Conservation (phyloP, 2,797 vertebrate species). For the Notolabrus celidotus region DNA sequence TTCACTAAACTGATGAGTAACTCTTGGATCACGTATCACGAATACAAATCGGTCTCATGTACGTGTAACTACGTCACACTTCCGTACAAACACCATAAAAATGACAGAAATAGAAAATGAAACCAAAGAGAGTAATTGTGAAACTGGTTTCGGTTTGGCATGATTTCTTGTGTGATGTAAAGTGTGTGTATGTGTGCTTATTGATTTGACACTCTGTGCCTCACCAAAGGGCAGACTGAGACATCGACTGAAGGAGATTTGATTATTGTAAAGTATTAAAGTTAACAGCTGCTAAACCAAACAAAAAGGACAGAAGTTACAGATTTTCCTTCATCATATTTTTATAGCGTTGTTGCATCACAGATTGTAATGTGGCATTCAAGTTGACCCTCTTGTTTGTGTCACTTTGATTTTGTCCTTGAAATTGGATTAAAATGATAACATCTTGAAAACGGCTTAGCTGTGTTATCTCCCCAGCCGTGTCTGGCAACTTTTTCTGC, state of each 20-base stretch:
- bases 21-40: not conserved
- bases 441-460: conserved; percentile 1
- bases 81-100: conserved; percentile 15
- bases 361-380: not conserved
- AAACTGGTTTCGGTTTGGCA: conserved; percentile 7
- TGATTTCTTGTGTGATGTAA: too few relatives aligned
- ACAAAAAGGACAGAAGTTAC: not conserved
- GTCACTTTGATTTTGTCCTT: conserved; percentile 7
- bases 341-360: not conserved
- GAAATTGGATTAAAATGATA: conserved; percentile 4
- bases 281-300: not conserved
- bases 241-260: not conserved
- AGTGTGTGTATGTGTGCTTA: too few relatives aligned
- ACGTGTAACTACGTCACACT: not conserved
- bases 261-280: conserved; percentile 1
- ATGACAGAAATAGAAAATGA: conserved; percentile 36
- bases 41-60: not conserved
- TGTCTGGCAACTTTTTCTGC: not conserved
- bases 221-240: not conserved
- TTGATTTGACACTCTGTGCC: too few relatives aligned
- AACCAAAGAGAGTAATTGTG: conserved; percentile 32
- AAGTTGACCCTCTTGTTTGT: conserved; percentile 16
- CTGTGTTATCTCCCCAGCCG: not conserved
- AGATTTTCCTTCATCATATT: not conserved
- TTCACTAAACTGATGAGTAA: conserved; percentile 4